Evolutionary conservation across 2,113 vertebrate species (phyloP).

Genomic region (Rhombomys opimus): DNA sequence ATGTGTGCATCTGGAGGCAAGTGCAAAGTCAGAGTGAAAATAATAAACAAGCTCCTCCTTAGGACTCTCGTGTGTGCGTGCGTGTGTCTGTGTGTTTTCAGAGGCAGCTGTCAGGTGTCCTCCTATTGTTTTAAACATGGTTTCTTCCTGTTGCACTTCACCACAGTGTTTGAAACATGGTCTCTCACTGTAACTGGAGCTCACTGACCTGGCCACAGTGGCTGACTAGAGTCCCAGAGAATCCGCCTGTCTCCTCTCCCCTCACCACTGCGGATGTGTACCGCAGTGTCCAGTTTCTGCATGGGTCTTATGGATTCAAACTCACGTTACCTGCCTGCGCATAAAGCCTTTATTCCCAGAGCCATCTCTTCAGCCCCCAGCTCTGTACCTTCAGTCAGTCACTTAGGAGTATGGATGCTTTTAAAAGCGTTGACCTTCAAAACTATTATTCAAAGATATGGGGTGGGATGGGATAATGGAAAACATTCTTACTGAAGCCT

Average conservation of each 20-base stretch:
- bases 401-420: background rate
- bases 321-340: background rate
- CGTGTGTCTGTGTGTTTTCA: background rate
- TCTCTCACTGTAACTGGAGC: background rate
- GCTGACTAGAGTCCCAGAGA: background rate
- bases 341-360: background rate
- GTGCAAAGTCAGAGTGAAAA: background rate
- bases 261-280: background rate
- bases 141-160: background rate
- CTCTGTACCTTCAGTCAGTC: background rate
- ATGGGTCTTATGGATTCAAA: background rate
- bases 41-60: background rate
- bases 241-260: background rate
- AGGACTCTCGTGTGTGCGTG: background rate
- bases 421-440: background rate
- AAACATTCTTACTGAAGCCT: background rate
- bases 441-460: background rate
- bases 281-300: background rate
- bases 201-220: background rate
- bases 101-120: background rate
- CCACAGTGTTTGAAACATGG: background rate
- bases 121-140: background rate
- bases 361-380: background rate
- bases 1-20: background rate
- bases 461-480: background rate